A percentile compares a stretch with the other conserved stretches of the same genome.
Conservation (phyloP, 1,140 invertebrate genomes). For the Agraylea sexmaculata region DNA sequence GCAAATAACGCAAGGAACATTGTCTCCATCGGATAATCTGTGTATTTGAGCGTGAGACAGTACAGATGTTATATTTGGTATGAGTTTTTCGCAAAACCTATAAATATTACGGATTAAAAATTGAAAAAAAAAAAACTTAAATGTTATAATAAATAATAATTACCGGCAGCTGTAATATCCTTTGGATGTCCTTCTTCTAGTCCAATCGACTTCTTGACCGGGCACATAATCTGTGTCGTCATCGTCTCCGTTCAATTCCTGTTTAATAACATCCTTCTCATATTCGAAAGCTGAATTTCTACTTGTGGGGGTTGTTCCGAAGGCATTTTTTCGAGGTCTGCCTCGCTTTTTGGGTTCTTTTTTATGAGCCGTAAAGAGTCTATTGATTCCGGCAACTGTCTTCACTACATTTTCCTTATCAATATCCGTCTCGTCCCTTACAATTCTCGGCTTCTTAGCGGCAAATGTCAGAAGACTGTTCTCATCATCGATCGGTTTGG, state of each 20-base stretch:
- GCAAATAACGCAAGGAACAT: background rate
- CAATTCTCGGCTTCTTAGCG: background rate
- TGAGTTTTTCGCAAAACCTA: too few relatives aligned
- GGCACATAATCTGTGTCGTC: constrained; percentile 14
- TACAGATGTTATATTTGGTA: too few relatives aligned
- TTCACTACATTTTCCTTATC: constrained; percentile 7
- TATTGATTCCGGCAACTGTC: constrained; percentile 7
- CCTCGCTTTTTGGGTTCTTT: constrained; percentile 1
- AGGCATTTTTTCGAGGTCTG: constrained; percentile 1
- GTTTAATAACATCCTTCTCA: constrained; percentile 8
- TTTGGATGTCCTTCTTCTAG: constrained; percentile 10
- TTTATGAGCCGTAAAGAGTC: constrained; percentile 3
- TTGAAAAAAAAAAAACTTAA: background rate
- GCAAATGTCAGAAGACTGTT: constrained; percentile 4
- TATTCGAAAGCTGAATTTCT: constrained; percentile 7
- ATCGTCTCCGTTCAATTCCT: constrained; percentile 7
- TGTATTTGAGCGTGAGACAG: background rate
- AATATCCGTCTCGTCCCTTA: constrained; percentile 1
- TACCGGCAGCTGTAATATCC: constrained; percentile 10
- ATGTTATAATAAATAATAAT: background rate
- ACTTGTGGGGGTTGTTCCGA: background rate
- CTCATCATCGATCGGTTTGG: background rate
- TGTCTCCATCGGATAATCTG: background rate
- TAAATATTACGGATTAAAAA: background rate
- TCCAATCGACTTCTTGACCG: constrained; percentile 10